Percentiles rank a stretch among this genome's conserved stretches.
Conservation (phyloP, 2,888 invertebrate species). For the Papilio elwesi region DNA sequence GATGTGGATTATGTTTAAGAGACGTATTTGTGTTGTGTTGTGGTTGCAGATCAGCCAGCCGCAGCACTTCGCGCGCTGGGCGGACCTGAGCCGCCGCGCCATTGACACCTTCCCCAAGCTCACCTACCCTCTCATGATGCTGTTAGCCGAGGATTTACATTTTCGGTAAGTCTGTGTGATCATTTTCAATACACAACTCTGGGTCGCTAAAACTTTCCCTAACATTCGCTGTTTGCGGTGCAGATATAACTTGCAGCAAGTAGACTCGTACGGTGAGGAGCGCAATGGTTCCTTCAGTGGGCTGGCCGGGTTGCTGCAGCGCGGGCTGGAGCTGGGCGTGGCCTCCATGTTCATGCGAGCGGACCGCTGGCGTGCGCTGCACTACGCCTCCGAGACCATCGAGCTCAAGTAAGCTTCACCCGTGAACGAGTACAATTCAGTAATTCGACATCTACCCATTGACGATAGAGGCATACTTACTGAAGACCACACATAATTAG, state of each 20-base stretch:
- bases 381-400: conserved; percentile 83
- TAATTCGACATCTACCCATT: too few relatives aligned
- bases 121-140: conserved; percentile 68
- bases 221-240: neutral
- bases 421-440: too few relatives aligned
- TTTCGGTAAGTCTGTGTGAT: conserved; percentile 53
- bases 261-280: conserved; percentile 80
- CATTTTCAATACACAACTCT: too few relatives aligned
- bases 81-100: conserved; percentile 63
- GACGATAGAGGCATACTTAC: too few relatives aligned
- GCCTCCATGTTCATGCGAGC: conserved; percentile 83
- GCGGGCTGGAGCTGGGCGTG: conserved; percentile 78
- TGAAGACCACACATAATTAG: too few relatives aligned
- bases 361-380: conserved; percentile 80
- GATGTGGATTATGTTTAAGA: too few relatives aligned
- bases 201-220: too few relatives aligned
- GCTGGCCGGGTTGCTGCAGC: conserved; percentile 83
- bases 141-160: conserved; percentile 65
- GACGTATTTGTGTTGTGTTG: too few relatives aligned
- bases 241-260: conserved; percentile 65
- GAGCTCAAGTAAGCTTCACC: conserved; percentile 57
- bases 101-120: conserved; percentile 72
- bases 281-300: conserved; percentile 84
- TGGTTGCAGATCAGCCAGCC: conserved; percentile 61
- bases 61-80: conserved; percentile 67